These are phyloP conservation scores for Fulica atra DNA, from an alignment of 2,113 vertebrate species.

Conservation along the genomic window DNA sequence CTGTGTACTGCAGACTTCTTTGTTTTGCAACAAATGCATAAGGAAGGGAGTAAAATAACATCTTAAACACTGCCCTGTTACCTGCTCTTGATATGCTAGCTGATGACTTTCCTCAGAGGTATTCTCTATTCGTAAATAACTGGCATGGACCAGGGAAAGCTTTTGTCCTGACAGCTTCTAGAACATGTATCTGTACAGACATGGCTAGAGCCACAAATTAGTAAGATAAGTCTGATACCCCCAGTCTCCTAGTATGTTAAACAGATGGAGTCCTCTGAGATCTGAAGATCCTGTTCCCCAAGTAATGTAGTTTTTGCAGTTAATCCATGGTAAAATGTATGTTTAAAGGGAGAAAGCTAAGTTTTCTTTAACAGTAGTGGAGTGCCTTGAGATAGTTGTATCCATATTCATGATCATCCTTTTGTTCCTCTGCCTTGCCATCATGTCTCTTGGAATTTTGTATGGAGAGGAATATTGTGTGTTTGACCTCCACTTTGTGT, in stretches of 20 bases:
- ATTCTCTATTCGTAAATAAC: not conserved
- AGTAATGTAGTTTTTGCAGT: not conserved
- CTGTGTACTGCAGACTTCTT: not conserved
- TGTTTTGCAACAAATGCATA: not conserved
- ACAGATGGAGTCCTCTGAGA: not conserved
- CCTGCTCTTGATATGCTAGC: not conserved
- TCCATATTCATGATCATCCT: not conserved
- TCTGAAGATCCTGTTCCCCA: not conserved
- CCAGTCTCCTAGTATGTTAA: not conserved
- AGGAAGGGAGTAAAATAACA: not conserved
- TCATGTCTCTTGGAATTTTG: not conserved
- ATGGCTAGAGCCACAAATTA: not conserved
- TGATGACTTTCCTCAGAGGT: not conserved
- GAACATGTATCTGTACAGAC: not conserved
- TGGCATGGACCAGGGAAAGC: not conserved
- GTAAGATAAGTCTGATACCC: not conserved
- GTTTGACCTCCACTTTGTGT: not conserved
- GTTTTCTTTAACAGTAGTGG: not conserved
- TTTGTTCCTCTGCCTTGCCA: not conserved
- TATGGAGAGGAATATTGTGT: not conserved
- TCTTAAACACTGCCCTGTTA: not conserved
- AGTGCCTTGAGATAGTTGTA: not conserved
- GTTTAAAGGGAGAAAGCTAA: not conserved
- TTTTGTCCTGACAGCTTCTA: not conserved
- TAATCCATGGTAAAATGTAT: not conserved